Conservation (phyloP, 2,888 invertebrate species). For the Drosophila limbata region DNA sequence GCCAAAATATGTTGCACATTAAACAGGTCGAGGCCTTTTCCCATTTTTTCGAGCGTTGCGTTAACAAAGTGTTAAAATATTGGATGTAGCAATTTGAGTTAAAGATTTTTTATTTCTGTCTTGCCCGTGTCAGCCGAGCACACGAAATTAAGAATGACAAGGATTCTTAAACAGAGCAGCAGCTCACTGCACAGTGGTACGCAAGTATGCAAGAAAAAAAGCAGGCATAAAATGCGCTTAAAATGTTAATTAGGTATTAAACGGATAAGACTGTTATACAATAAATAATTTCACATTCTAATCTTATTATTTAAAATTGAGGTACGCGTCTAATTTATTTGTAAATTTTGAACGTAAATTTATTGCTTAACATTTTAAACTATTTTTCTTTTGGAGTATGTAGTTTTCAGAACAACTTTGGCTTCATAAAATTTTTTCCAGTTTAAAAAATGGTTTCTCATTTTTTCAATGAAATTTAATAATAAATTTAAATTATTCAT, state of each 20-base stretch:
- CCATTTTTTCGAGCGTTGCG: slow-evolving; percentile 18
- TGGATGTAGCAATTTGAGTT: slow-evolving; percentile 69
- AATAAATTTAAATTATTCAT: too few species aligned
- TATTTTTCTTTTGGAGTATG: too few species aligned
- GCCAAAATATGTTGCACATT: slow-evolving; percentile 69
- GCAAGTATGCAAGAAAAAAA: neutral
- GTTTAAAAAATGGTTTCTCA: too few species aligned
- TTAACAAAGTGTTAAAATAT: slow-evolving; percentile 70
- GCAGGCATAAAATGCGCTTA: neutral
- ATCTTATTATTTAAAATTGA: too few species aligned
- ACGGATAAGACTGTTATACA: neutral
- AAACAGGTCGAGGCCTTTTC: slow-evolving; percentile 21
- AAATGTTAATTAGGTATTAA: neutral
- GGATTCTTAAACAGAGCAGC: slow-evolving; percentile 44
- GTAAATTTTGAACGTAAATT: too few species aligned
- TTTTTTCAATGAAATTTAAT: too few species aligned
- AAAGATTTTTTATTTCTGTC: slow-evolving; percentile 54
- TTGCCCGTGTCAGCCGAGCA: slow-evolving; percentile 34
- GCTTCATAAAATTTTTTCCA: too few species aligned
- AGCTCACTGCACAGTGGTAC: slow-evolving; percentile 48
- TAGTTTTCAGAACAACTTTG: too few species aligned
- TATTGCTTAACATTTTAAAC: too few species aligned
- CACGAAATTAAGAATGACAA: slow-evolving; percentile 74
- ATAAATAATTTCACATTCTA: too few species aligned
- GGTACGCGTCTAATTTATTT: too few species aligned